Evolutionary conservation across 2,888 invertebrate genomes (phyloP), one percentile per base, ranked within the genome.

Genomic region (Nomada ruficornis): DNA sequence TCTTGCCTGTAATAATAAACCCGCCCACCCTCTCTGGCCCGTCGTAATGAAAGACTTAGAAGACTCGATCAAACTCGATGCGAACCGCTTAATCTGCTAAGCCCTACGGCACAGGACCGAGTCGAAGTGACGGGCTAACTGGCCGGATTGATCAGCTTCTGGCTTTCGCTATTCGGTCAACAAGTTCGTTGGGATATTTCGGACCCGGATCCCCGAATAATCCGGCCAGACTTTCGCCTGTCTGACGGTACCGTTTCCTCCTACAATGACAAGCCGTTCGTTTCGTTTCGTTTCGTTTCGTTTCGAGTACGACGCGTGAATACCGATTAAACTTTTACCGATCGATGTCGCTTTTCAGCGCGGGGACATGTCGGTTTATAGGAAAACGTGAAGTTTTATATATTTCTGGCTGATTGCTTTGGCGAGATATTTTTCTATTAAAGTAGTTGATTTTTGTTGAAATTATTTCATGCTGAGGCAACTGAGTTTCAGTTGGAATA

Each of bases 21-120:
- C 89, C 83, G 84, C 88, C 90, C 91, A 87, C 86, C 84, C 83
- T 42, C 82, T 82, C 81, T 9, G 50, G 74, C 62, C 67, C 80
- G 90, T 91, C 91, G 92, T 93, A 94, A 94, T 94, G 93, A 94
- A 93, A 94, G 93, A 93, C 93, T 93, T 91, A 89, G 92, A 91
- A 92, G 93, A 92, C 91, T 93, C 93, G 93, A 94, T 94, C 92
- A 93, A 93, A 93, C 93, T 93, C 90, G 91, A 89, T 90, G 89
- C 90, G 90, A 89, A 85, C 88, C 88, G 89, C 90, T 93, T 93
- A 93, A 93, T 93, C 93, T 92, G 91, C 85, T 93, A 88, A 92
- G 91, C 93, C 93, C 91, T 85, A 84, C 87, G 89, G 91, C 52
- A n/a, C 59, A 57, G 71, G 71, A 91, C 90, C 90, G 90, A 90